Conservation (phyloP, 2,113 vertebrate species). For the Ranitomeya variabilis region DNA sequence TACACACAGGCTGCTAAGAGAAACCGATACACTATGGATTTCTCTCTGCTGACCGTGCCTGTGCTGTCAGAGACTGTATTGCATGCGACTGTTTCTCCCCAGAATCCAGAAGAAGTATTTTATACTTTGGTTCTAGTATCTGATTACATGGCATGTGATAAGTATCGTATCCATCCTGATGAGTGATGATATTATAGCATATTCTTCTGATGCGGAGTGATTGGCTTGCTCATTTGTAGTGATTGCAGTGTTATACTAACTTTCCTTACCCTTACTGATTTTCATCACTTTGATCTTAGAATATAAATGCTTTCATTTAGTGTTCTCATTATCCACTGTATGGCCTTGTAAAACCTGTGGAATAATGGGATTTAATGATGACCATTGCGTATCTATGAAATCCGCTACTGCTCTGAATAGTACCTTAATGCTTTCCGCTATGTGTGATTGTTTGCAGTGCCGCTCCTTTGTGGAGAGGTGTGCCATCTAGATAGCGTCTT, state of each 20-base stretch:
- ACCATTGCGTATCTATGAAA: background rate
- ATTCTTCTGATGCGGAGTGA: background rate
- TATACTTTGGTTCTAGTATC: conserved; percentile 63
- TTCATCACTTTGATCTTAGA: background rate
- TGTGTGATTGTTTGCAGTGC: conserved; percentile 17
- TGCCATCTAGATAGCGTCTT: background rate
- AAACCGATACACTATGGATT: conserved; percentile 88
- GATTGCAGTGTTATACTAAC: background rate
- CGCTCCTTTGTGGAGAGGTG: background rate
- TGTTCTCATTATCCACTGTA: background rate
- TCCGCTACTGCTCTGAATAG: background rate
- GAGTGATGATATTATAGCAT: background rate
- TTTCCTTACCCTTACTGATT: background rate
- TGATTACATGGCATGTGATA: conserved; percentile 63
- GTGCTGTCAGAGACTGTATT: conserved; percentile 73
- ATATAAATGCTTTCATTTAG: background rate
- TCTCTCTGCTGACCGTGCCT: conserved; percentile 83
- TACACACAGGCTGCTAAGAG: conserved; percentile 69
- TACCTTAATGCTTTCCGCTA: background rate
- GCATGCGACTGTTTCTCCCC: conserved; percentile 70
- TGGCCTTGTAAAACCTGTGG: background rate
- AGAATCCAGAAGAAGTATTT: conserved; percentile 72
- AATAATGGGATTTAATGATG: background rate
- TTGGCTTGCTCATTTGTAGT: background rate
- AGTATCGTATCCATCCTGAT: conserved; percentile 55